A percentile compares a stretch with the other conserved stretches of the same genome.
Conservation (phyloP, 2,797 vertebrate species). For the Gymnocypris eckloni region DNA sequence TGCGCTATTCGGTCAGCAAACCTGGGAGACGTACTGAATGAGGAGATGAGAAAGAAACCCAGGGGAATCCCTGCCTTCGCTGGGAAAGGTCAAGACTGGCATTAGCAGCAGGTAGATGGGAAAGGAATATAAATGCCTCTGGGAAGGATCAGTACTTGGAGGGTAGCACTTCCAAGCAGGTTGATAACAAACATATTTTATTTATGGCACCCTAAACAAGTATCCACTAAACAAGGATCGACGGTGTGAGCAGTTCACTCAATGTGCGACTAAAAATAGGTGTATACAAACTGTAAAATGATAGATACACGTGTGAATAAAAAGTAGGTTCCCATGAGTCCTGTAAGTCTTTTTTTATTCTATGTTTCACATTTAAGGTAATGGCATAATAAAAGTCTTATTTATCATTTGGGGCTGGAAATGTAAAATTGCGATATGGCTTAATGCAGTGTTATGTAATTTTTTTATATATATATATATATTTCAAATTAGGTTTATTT, state of each 20-base stretch:
- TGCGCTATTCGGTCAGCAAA: constrained; percentile 29
- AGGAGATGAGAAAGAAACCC: constrained; percentile 32
- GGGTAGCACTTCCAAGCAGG: neutral
- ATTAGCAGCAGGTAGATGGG: constrained; percentile 34
- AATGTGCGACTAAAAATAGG: neutral
- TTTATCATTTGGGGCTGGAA: neutral
- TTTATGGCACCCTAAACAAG: constrained; percentile 21
- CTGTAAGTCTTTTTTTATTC: too few relatives aligned
- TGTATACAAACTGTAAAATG: neutral
- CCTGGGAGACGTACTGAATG: constrained; percentile 51
- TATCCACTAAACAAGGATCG: neutral
- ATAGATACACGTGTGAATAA: neutral
- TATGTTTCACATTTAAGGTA: neutral
- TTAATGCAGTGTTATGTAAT: too few relatives aligned
- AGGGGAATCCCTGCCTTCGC: constrained; percentile 43
- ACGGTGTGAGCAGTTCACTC: neutral
- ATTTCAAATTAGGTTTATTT: neutral
- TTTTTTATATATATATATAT: too few relatives aligned
- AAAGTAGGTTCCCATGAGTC: neutral
- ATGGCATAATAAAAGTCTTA: neutral
- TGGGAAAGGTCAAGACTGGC: constrained; percentile 33
- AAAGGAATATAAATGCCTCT: constrained; percentile 37
- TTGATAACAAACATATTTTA: constrained; percentile 24
- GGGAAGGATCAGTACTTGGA: constrained; percentile 6
- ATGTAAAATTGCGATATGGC: neutral